Evolutionary conservation across 2,113 vertebrate genomes (phyloP).

Genomic region (Bubo blakistoni): DNA sequence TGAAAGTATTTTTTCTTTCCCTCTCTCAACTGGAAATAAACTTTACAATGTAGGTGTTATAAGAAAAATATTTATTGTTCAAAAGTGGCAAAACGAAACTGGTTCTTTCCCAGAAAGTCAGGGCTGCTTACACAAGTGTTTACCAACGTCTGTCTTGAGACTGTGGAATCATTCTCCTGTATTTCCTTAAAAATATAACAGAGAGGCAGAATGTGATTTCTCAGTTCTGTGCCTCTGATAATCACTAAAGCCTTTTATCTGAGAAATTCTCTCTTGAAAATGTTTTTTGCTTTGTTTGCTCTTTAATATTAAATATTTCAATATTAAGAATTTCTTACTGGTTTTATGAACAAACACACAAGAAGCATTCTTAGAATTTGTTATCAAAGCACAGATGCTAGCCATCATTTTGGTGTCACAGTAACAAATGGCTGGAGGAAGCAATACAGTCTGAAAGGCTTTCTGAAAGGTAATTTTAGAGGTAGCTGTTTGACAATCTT

Average conservation of each 20-base stretch:
- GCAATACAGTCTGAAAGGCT: not conserved
- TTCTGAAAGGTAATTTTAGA: not conserved
- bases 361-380: not conserved
- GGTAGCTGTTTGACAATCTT: not conserved
- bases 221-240: not conserved
- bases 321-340: not conserved
- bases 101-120: not conserved
- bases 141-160: not conserved
- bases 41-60: not conserved
- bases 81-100: not conserved
- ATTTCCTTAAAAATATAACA: not conserved
- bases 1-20: not conserved
- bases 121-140: not conserved
- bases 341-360: not conserved
- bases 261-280: not conserved
- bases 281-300: not conserved
- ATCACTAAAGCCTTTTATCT: not conserved
- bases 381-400: not conserved
- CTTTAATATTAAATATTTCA: not conserved
- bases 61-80: not conserved
- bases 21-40: not conserved
- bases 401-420: not conserved
- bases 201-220: not conserved
- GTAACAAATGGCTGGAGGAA: not conserved
- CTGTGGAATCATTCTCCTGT: not conserved